Percentiles rank a stretch among this genome's conserved stretches.
phyloP scores from a whole-genome alignment of 2,113 vertebrate species.

The Meleagris gallopavo region DNA sequence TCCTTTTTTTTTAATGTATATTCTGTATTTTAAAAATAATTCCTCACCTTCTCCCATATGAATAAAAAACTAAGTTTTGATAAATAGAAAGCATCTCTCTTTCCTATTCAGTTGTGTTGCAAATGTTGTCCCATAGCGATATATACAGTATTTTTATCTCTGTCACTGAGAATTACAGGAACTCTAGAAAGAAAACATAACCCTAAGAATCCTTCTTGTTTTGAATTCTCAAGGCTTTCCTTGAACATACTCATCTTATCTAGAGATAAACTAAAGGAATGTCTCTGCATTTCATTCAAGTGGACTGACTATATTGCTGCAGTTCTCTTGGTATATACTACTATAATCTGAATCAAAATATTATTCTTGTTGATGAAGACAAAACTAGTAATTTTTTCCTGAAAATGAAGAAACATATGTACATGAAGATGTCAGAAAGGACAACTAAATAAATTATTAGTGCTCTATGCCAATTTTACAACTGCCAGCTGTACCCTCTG shows the following conservation, averaged over 20 bases:
- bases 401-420: not conserved
- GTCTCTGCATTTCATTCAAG: not conserved
- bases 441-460: slow-evolving; percentile 41
- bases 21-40: slow-evolving; percentile 42
- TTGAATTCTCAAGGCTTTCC: not conserved
- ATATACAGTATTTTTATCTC: not conserved
- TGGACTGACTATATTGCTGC: not conserved
- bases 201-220: not conserved
- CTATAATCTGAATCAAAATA: not conserved
- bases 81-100: not conserved
- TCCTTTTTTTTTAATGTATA: slow-evolving; percentile 47
- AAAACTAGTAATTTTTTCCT: not conserved
- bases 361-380: not conserved
- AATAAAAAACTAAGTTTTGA: not conserved
- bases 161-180: not conserved
- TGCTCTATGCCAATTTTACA: slow-evolving; percentile 11
- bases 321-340: not conserved
- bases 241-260: not conserved
- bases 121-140: not conserved
- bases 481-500: not conserved
- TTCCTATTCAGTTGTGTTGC: not conserved
- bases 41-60: not conserved
- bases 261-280: not conserved
- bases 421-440: not conserved
- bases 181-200: not conserved